Conservation (phyloP, 2,797 vertebrate species). For the Oryzias sinensis region DNA sequence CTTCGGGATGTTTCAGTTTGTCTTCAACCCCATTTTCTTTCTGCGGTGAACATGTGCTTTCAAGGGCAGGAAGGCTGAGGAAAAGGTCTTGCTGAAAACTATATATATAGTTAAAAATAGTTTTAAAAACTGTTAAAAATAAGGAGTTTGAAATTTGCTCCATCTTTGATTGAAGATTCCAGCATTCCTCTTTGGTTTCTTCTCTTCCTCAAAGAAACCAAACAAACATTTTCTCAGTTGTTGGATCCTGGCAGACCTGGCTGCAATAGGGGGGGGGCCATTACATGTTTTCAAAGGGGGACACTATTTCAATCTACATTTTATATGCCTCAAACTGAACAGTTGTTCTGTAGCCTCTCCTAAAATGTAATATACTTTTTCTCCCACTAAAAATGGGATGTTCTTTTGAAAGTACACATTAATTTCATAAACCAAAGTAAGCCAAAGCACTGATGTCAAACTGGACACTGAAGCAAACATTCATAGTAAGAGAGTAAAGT, state of each 20-base stretch:
- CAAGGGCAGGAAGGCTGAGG: conserved; percentile 51
- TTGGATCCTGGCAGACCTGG: conserved; percentile 47
- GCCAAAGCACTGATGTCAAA: too few species aligned
- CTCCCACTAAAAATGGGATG: too few species aligned
- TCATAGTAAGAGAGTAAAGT: too few species aligned
- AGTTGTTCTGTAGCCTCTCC: too few species aligned
- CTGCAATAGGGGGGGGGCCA: too few species aligned
- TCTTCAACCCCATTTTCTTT: conserved; percentile 28
- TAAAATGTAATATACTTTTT: too few species aligned
- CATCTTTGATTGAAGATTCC: conserved; percentile 38
- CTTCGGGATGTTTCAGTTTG: conserved; percentile 27
- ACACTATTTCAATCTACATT: too few species aligned
- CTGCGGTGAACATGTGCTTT: conserved; percentile 49
- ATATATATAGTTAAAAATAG: neutral
- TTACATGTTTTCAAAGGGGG: too few species aligned
- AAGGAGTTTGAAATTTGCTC: conserved; percentile 25
- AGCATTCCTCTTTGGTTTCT: conserved; percentile 16
- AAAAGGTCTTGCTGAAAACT: conserved; percentile 6
- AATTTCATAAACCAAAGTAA: too few species aligned
- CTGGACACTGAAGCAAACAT: too few species aligned
- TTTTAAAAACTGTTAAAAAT: conserved; percentile 5
- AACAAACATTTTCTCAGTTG: conserved; percentile 22
- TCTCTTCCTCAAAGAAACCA: neutral
- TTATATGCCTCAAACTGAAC: too few species aligned
- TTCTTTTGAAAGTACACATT: too few species aligned